Conservation (phyloP, 2,797 vertebrate genomes). For the Trematomus bernacchii region DNA sequence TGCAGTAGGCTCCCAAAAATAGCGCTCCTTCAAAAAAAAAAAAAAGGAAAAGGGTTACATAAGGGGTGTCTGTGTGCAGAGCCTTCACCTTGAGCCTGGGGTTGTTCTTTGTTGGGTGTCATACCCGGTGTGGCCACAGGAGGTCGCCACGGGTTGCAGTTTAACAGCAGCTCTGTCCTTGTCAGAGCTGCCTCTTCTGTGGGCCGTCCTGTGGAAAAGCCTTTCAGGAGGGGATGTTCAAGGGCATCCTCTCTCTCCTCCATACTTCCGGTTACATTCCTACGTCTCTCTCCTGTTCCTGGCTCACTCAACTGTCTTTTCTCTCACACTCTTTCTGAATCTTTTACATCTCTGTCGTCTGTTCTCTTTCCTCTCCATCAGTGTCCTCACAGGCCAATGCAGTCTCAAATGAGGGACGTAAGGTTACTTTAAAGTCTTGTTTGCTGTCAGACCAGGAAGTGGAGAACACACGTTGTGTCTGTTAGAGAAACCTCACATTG, state of each 20-base stretch:
- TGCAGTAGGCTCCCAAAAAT: conserved; percentile 77
- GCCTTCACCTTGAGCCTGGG: conserved; percentile 81
- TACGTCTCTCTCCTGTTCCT: conserved; percentile 3
- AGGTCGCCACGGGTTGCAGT: conserved; percentile 60
- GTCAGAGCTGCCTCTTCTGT: conserved; percentile 49
- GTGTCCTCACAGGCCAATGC: conserved; percentile 5
- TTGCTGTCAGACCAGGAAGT: conserved; percentile 7
- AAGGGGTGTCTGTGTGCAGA: conserved; percentile 80
- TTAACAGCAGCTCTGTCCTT: conserved; percentile 54
- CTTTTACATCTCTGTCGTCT: not conserved
- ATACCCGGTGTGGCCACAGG: conserved; percentile 65
- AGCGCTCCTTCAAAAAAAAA: conserved; percentile 60
- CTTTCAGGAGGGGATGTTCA: conserved; percentile 65
- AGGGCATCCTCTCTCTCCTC: conserved; percentile 61
- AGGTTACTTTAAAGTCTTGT: conserved; percentile 10
- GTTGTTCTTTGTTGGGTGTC: conserved; percentile 52
- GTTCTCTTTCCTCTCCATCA: conserved; percentile 6
- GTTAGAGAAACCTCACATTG: not conserved
- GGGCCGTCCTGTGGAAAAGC: conserved; percentile 65
- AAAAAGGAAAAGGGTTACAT: conserved; percentile 75
- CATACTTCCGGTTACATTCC: conserved; percentile 2
- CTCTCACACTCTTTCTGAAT: not conserved
- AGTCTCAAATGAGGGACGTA: conserved; percentile 21
- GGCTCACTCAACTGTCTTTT: not conserved
- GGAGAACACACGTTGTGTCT: conserved; percentile 7